These are phyloP conservation scores for Sphaerolaimus hirsutus DNA, from an alignment of 2,888 invertebrate genomes.

Conservation along the genomic window DNA sequence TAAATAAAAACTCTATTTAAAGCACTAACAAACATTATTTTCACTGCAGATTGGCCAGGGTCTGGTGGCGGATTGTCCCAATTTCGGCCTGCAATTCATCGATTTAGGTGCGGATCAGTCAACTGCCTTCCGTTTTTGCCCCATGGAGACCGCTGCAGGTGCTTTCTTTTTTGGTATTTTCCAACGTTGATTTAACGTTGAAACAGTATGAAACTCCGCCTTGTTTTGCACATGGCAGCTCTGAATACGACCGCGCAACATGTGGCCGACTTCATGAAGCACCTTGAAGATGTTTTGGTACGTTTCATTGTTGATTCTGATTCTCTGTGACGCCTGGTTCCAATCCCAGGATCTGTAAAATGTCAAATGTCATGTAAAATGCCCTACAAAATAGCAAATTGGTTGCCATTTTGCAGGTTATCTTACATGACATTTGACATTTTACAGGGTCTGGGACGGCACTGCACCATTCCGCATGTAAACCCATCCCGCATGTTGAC, in stretches of 20 bases:
- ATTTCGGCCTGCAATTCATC: conserved; percentile 15
- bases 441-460: no score
- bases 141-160: conserved; percentile 16
- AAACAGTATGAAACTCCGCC: neutral
- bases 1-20: no score
- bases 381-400: no score
- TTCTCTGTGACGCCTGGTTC: neutral
- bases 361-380: no score
- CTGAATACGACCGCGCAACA: conserved; percentile 12
- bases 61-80: conserved; percentile 13
- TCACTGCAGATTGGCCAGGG: conserved; percentile 17
- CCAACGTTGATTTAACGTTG: neutral
- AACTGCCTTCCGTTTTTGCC: conserved; percentile 16
- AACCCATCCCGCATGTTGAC: no score
- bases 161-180: neutral
- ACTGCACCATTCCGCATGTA: no score
- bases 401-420: no score
- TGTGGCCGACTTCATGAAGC: conserved; percentile 12
- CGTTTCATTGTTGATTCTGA: neutral
- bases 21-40: no score
- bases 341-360: conserved; percentile 1
- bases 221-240: conserved; percentile 7
- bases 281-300: conserved; percentile 8
- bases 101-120: conserved; percentile 14
- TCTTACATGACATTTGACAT: no score